Evolutionary conservation across 1,140 invertebrate species (phyloP).

Genomic region (Copidosoma floridanum): DNA sequence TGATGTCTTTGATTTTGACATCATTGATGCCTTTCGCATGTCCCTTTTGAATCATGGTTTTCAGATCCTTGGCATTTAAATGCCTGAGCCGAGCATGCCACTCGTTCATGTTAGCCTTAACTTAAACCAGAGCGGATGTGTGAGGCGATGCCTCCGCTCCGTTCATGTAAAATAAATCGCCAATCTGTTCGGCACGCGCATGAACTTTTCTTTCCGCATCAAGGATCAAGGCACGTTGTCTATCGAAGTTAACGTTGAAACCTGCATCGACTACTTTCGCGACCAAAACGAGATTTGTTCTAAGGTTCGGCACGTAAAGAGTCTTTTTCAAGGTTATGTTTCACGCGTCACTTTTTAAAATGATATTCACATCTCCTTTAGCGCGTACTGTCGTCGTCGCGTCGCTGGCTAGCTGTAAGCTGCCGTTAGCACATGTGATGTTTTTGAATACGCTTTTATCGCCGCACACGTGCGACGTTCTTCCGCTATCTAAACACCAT

Average conservation of each 20-base stretch:
- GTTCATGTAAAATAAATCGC: not conserved
- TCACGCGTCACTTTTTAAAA: not conserved
- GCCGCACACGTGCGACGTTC: conserved; percentile 21
- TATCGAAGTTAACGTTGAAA: conserved; percentile 5
- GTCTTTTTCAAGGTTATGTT: conserved; percentile 20
- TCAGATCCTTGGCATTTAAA: conserved; percentile 16
- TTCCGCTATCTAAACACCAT: conserved; percentile 16
- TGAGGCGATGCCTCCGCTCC: not conserved
- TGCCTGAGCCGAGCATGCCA: conserved; percentile 25
- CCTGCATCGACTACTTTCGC: conserved; percentile 15
- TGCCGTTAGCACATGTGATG: not conserved
- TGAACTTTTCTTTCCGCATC: not conserved
- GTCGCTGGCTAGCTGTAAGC: conserved; percentile 11
- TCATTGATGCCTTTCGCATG: not conserved
- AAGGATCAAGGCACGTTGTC: not conserved
- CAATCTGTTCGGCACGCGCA: not conserved
- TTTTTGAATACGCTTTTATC: conserved; percentile 2
- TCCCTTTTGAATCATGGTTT: conserved; percentile 4
- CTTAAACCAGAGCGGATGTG: not conserved
- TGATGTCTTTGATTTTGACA: not conserved
- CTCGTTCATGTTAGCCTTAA: not conserved
- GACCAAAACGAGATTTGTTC: conserved; percentile 22
- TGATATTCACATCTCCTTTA: not conserved
- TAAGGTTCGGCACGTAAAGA: conserved; percentile 14
- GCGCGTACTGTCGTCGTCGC: not conserved